Conservation (phyloP, 2,888 invertebrate species). For the Cheilosia pagana region DNA sequence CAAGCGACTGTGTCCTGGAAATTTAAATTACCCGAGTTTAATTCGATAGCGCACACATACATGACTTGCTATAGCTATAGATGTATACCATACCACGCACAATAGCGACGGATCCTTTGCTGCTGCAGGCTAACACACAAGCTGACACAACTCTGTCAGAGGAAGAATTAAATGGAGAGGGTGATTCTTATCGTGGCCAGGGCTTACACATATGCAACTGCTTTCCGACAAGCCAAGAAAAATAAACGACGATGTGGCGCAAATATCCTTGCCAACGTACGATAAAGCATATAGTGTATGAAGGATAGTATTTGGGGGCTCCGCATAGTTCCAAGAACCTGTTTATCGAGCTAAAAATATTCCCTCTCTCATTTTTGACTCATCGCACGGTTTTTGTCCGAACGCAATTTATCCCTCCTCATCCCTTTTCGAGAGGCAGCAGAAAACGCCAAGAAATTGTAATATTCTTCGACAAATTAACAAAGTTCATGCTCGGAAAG, state of each 20-base stretch:
- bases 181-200: slow-evolving; percentile 66
- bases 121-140: slow-evolving; percentile 60
- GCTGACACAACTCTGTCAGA: slow-evolving; percentile 67
- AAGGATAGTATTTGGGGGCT: slow-evolving; percentile 23
- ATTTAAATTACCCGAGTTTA: slow-evolving; percentile 73
- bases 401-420: slow-evolving; percentile 14
- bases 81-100: slow-evolving; percentile 4
- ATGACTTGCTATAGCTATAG: neutral
- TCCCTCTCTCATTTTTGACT: slow-evolving; percentile 9
- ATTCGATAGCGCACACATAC: slow-evolving; percentile 65
- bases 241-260: slow-evolving; percentile 13
- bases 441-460: neutral
- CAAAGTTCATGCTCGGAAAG: neutral
- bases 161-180: slow-evolving; percentile 49
- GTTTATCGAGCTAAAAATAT: slow-evolving; percentile 48
- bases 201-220: slow-evolving; percentile 61
- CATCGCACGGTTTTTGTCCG: slow-evolving; percentile 28
- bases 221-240: slow-evolving; percentile 31
- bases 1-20: slow-evolving; percentile 58
- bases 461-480: slow-evolving; percentile 29
- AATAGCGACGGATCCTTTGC: slow-evolving; percentile 36
- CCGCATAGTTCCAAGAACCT: slow-evolving; percentile 13
- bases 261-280: slow-evolving; percentile 48
- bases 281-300: slow-evolving; percentile 3
- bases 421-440: slow-evolving; percentile 12